phyloP scores from a whole-genome alignment of 2,797 vertebrate species.

The Prunella strophiata region DNA sequence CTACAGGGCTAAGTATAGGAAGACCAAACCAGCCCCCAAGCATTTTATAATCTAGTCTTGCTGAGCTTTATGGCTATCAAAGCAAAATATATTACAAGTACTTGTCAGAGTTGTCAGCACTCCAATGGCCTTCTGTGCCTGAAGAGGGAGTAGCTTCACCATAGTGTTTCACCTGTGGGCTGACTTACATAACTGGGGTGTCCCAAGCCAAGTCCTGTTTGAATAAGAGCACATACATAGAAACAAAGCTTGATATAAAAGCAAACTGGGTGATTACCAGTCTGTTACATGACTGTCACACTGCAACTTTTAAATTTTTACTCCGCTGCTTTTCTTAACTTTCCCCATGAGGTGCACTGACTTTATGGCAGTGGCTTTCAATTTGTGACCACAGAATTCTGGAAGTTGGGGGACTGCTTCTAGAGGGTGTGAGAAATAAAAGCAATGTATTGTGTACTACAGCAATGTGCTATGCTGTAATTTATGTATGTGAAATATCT shows the following conservation, averaged over 20 bases:
- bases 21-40: not conserved
- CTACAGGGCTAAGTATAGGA: not conserved
- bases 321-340: not conserved
- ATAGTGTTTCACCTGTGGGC: not conserved
- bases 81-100: not conserved
- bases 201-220: not conserved
- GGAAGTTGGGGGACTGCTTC: rapidly evolving
- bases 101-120: not conserved
- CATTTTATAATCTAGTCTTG: not conserved
- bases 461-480: not conserved
- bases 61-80: not conserved
- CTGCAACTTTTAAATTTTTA: not conserved
- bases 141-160: not conserved
- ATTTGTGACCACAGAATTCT: not conserved
- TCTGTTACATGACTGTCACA: not conserved
- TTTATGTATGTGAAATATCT: not conserved
- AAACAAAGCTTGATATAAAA: not conserved
- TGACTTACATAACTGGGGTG: not conserved
- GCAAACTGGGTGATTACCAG: not conserved
- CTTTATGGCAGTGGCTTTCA: not conserved
- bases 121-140: not conserved
- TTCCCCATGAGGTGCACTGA: not conserved
- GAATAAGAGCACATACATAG: not conserved
- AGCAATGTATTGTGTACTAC: not conserved
- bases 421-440: not conserved